Percentiles rank a stretch among this genome's conserved stretches.
Evolutionary conservation across 2,888 invertebrate genomes (phyloP).

Genomic region (Ennomos erosarius): DNA sequence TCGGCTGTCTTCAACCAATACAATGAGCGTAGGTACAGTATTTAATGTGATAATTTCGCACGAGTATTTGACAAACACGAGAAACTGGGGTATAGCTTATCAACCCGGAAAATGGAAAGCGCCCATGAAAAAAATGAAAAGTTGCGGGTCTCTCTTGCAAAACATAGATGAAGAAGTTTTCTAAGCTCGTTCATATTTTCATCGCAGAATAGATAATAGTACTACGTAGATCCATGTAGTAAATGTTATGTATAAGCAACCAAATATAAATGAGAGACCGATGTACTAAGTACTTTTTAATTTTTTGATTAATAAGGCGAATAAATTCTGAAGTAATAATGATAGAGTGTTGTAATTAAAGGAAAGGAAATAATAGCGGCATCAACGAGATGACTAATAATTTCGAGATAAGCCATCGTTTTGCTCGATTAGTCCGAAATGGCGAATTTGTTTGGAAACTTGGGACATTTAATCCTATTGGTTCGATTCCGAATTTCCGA

Average conservation of each 20-base stretch:
- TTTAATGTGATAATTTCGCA: no score
- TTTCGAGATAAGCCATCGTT: slow-evolving; percentile 19
- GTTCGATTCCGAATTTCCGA: slow-evolving; percentile 7
- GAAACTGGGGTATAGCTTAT: no score
- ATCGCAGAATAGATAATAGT: no score
- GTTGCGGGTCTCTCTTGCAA: neutral
- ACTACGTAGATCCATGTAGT: no score
- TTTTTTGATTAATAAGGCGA: slow-evolving; percentile 3
- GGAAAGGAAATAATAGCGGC: slow-evolving; percentile 16
- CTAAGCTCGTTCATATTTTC: no score
- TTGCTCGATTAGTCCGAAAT: slow-evolving; percentile 15
- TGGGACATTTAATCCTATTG: slow-evolving; percentile 19
- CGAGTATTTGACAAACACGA: no score
- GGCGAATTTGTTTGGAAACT: slow-evolving; percentile 18
- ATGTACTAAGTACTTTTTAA: neutral
- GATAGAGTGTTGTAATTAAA: slow-evolving; percentile 11
- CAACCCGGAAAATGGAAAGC: neutral
- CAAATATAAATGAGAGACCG: neutral
- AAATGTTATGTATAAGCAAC: no score
- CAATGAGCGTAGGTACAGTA: no score
- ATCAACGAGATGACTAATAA: slow-evolving; percentile 20
- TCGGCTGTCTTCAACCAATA: no score
- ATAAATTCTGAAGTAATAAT: slow-evolving; percentile 13
- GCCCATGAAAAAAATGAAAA: neutral
- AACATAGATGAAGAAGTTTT: no score